Percentiles rank a stretch among this genome's conserved stretches.
These are phyloP conservation scores for Mionectes olivaceus DNA, from an alignment of 2,797 vertebrate genomes.

Conservation along the genomic window DNA sequence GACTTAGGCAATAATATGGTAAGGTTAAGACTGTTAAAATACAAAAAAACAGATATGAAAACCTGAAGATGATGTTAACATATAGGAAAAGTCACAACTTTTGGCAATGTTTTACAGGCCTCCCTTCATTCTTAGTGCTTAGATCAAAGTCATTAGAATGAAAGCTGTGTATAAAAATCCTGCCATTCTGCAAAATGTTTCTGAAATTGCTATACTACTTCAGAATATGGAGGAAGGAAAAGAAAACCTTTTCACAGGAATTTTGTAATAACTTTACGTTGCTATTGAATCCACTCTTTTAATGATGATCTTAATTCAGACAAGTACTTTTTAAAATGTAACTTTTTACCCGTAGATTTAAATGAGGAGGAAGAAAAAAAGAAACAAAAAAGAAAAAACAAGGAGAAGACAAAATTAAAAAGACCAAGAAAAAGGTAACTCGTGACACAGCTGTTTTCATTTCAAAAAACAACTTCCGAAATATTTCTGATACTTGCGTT, in stretches of 20 bases:
- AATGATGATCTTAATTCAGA: not conserved
- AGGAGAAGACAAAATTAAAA: slow-evolving; percentile 80
- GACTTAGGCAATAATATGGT: not conserved
- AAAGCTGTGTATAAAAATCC: not conserved
- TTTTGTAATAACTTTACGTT: not conserved
- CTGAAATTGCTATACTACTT: not conserved
- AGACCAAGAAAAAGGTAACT: slow-evolving; percentile 80
- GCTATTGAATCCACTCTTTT: not conserved
- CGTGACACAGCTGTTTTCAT: not conserved
- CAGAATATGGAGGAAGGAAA: not conserved
- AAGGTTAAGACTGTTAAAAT: not conserved
- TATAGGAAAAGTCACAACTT: not conserved
- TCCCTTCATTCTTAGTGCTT: not conserved
- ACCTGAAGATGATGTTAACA: not conserved
- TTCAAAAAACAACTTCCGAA: not conserved
- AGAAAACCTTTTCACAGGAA: not conserved
- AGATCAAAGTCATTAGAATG: not conserved
- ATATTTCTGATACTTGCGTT: not conserved
- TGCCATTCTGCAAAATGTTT: not conserved
- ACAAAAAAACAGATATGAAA: not conserved
- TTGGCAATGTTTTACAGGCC: not conserved
- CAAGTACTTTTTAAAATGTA: not conserved
- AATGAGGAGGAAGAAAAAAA: slow-evolving; percentile 81
- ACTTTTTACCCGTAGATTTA: slow-evolving; percentile 64
- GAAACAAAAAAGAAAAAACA: slow-evolving; percentile 78